Percentiles rank a stretch among this genome's conserved stretches.
Conservation (phyloP, 92 coral and sea anemone species). For the Epizoanthus scotinus region DNA sequence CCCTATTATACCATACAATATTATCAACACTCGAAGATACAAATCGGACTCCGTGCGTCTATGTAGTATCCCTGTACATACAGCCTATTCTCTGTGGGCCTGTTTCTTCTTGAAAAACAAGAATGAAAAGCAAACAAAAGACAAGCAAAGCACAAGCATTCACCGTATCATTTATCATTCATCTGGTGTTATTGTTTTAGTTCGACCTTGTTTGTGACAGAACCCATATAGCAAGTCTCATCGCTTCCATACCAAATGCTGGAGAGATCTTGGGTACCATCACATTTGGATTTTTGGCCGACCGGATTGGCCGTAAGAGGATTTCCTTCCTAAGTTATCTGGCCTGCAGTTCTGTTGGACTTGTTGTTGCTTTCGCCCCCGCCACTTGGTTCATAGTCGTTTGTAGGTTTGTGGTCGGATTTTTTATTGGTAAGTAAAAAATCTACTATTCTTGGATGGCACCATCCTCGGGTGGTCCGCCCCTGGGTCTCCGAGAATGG, state of each 20-base stretch:
- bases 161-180: too few relatives aligned
- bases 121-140: too few relatives aligned
- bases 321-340: neutral
- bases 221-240: neutral
- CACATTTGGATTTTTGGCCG: neutral
- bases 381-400: neutral
- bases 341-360: neutral
- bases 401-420: neutral
- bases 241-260: neutral
- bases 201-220: neutral
- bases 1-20: too few relatives aligned
- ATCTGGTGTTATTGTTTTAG: neutral
- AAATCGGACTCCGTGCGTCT: too few relatives aligned
- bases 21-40: neutral
- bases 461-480: too few relatives aligned
- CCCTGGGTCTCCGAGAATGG: too few relatives aligned
- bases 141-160: too few relatives aligned
- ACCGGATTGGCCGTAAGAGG: neutral
- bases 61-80: too few relatives aligned
- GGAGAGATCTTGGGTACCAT: neutral
- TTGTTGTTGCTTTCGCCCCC: neutral
- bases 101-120: too few relatives aligned
- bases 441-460: too few relatives aligned
- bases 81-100: too few relatives aligned
- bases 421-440: neutral